Conservation (phyloP, 92 coral and sea anemone species). For the Metridium senile region DNA sequence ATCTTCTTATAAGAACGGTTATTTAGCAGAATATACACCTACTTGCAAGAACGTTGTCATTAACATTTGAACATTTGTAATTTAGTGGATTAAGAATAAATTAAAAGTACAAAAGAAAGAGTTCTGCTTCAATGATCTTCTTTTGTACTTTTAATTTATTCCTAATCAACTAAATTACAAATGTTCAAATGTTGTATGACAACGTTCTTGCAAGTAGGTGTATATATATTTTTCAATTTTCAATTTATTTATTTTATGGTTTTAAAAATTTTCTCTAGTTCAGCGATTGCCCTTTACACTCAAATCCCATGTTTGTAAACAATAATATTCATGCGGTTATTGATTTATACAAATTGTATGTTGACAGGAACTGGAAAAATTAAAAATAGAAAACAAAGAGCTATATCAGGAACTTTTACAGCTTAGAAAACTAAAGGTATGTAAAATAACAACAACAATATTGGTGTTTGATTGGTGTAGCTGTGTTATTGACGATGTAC, state of each 20-base stretch:
- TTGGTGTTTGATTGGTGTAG: background rate
- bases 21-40: too few relatives aligned
- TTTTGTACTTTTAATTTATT: too few relatives aligned
- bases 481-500: background rate
- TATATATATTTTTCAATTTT: too few relatives aligned
- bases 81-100: too few relatives aligned
- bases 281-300: background rate
- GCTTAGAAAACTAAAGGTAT: conserved; percentile 48
- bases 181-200: too few relatives aligned
- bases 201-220: too few relatives aligned
- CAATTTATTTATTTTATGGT: background rate
- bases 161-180: too few relatives aligned
- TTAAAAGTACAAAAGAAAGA: too few relatives aligned
- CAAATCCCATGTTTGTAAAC: background rate
- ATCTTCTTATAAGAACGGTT: too few relatives aligned
- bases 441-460: background rate
- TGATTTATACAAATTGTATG: background rate
- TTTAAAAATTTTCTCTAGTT: background rate
- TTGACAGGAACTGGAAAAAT: conserved; percentile 76
- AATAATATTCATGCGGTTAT: background rate
- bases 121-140: too few relatives aligned
- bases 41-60: too few relatives aligned
- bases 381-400: conserved; percentile 72
- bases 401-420: conserved; percentile 83
- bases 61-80: too few relatives aligned